Conservation (phyloP, 2,888 invertebrate genomes). For the Limnephilus marmoratus region DNA sequence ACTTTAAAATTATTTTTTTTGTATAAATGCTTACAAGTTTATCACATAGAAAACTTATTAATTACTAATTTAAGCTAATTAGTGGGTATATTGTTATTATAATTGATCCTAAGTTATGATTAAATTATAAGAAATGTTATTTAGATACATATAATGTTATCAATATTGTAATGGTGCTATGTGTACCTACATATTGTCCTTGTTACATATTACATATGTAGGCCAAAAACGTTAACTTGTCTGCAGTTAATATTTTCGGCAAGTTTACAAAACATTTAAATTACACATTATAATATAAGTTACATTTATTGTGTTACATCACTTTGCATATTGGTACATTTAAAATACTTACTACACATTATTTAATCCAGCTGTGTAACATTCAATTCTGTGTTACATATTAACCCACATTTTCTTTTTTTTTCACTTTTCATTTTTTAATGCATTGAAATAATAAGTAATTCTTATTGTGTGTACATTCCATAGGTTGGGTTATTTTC, state of each 20-base stretch:
- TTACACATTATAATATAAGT: background rate
- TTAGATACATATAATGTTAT: background rate
- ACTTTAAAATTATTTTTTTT: background rate
- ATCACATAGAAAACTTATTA: background rate
- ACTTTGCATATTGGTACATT: background rate
- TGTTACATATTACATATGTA: background rate
- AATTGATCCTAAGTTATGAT: background rate
- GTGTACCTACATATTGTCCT: background rate
- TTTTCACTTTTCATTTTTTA: too few relatives aligned
- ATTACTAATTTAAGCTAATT: background rate
- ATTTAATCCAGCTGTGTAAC: too few relatives aligned
- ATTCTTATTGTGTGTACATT: too few relatives aligned
- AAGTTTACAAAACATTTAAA: background rate
- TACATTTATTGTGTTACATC: background rate
- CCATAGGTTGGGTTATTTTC: too few relatives aligned
- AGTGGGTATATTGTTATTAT: background rate
- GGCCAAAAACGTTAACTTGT: background rate
- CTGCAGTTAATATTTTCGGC: background rate
- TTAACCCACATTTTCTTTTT: too few relatives aligned
- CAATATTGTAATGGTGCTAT: background rate
- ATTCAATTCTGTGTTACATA: background rate
- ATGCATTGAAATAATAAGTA: too few relatives aligned
- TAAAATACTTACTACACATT: background rate
- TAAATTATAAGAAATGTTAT: background rate
- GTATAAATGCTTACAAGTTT: background rate